These are phyloP conservation scores for Toxotes jaculatrix DNA, from an alignment of 2,113 vertebrate species.

Conservation along the genomic window DNA sequence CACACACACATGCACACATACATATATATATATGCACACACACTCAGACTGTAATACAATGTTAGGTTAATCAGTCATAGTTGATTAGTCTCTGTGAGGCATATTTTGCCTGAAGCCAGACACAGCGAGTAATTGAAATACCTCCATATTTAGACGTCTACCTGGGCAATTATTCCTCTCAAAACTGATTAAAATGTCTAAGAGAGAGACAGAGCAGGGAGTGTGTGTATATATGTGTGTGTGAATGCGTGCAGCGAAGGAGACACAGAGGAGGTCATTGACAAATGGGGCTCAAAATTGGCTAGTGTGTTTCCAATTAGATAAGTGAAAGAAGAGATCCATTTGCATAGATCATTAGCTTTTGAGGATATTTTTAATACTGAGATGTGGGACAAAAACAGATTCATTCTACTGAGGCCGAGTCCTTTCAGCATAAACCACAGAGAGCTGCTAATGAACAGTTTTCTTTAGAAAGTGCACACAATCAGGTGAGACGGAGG, in stretches of 20 bases:
- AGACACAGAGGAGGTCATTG: conserved; percentile 75
- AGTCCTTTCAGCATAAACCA: conserved; percentile 34
- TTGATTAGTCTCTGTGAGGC: conserved; percentile 72
- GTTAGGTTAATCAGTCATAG: conserved; percentile 69
- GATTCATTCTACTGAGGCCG: conserved; percentile 35
- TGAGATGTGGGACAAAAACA: conserved; percentile 56
- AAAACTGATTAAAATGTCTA: conserved; percentile 82
- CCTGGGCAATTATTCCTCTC: conserved; percentile 81
- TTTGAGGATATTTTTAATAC: conserved; percentile 80
- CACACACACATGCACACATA: background rate
- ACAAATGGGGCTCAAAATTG: conserved; percentile 78
- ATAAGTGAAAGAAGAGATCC: conserved; percentile 65
- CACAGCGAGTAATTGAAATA: conserved; percentile 81
- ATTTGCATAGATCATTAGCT: conserved; percentile 80
- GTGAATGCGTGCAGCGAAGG: conserved; percentile 21
- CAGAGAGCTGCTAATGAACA: conserved; percentile 35
- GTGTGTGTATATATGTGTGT: conserved; percentile 26
- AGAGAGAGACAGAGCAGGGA: background rate
- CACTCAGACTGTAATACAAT: conserved; percentile 53
- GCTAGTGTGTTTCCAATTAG: conserved; percentile 78
- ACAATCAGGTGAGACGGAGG: background rate
- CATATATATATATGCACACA: background rate
- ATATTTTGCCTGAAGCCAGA: conserved; percentile 76
- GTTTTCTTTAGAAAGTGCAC: conserved; percentile 21
- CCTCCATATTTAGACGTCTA: conserved; percentile 81